Evolutionary conservation across 2,888 invertebrate genomes (phyloP), one percentile per base, ranked within the genome.

Genomic region (Tinea semifulvella): DNA sequence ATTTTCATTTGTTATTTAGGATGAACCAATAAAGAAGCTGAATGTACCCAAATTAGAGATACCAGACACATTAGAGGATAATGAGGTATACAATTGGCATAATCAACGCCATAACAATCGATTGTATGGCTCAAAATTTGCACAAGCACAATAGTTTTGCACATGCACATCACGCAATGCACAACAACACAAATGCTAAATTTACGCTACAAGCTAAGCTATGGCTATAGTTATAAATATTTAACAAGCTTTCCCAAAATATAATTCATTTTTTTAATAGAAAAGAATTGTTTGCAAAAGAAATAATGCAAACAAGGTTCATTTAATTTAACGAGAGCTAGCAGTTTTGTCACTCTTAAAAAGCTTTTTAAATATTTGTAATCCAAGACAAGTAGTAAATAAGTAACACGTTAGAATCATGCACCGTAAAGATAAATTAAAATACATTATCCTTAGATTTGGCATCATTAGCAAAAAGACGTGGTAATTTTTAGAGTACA

Each of bases 81-180:
- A 74, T 50, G 77, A 80, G 79, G 77, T 79, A 79, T 60, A 66
- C 56, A 31, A 56, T 60, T 57, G 57, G 63, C 62, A 63, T 59
- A 49, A 49, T n/a, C 44, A 8, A 26, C 42, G 42, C 25, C 27
- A 31, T 19, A 42, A 27, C 14, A 25, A 36, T 20, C n/a, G n/a
- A 5, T 31, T 19, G 43, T 43, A 18, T 40, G 31, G 31, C 25
- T 28, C 43, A 19, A 31, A 43, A 43, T 18, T 22, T 19, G 44
- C 43, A 40, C 31, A 36, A 11, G 42, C 46, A 53, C 50, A 49
- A 46, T 45, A 46, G 42, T 35, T n/a, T 44, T 44, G 51, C 50
- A 52, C 51, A 14, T 38, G 31, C 36, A 44, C 31, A 26, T 18
- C 25, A 27, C 27, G 43, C 43, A 43, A 17, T 16, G 13, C 28